Conservation (phyloP, 2,113 vertebrate genomes). For the Lethenteron reissneri region DNA sequence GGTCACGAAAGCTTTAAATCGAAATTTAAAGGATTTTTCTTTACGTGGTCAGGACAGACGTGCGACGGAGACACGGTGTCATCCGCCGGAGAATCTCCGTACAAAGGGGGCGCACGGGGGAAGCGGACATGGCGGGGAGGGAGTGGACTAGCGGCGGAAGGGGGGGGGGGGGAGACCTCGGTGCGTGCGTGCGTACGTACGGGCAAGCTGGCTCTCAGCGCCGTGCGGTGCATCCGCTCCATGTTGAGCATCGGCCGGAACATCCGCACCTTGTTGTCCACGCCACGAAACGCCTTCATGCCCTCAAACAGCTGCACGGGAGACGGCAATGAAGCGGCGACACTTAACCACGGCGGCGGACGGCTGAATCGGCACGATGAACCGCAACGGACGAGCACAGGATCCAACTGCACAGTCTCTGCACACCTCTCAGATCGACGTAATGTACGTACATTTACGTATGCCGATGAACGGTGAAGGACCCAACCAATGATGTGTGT, state of each 20-base stretch:
- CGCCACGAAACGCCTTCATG: slow-evolving; percentile 52
- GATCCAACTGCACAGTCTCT: no score
- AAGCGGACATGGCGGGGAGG: not conserved
- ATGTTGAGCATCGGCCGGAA: slow-evolving; percentile 67
- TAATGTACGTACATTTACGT: no score
- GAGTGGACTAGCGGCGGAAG: not conserved
- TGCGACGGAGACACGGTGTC: not conserved
- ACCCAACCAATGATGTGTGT: no score
- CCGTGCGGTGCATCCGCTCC: slow-evolving; percentile 46
- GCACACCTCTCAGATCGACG: no score
- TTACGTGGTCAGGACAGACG: not conserved
- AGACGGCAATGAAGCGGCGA: not conserved
- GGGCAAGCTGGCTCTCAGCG: slow-evolving; percentile 37
- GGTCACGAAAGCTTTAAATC: no score
- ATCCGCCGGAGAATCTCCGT: no score
- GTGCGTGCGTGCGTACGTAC: slow-evolving; percentile 21
- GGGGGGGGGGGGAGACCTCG: not conserved
- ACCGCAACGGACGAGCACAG: no score
- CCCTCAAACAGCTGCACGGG: slow-evolving; percentile 51
- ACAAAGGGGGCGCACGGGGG: not conserved
- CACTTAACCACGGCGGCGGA: no score
- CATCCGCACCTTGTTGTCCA: slow-evolving; percentile 38
- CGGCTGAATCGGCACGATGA: no score
- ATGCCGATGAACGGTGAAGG: no score
- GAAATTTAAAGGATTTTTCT: no score